phyloP scores from a whole-genome alignment of 2,113 vertebrate genomes.

The Amphiprion percula region DNA sequence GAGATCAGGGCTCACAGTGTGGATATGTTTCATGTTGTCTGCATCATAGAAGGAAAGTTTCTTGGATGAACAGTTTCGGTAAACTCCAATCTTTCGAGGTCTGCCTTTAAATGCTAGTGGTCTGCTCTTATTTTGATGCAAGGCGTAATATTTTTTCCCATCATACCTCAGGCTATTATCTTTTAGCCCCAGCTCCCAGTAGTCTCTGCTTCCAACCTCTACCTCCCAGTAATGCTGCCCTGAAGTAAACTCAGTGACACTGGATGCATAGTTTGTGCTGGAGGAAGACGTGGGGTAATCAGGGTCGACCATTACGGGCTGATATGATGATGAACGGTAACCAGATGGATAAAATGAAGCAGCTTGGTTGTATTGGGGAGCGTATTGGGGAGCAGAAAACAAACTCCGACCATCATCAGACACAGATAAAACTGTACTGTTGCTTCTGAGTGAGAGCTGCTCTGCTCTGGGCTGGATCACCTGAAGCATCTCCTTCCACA shows the following conservation, averaged over 20 bases:
- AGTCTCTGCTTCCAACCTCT: slow-evolving; percentile 57
- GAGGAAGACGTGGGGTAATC: too few species aligned
- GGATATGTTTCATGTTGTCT: slow-evolving; percentile 58
- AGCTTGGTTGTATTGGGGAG: background rate
- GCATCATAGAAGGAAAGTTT: slow-evolving; percentile 68
- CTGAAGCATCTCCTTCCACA: slow-evolving; percentile 78
- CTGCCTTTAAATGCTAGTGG: background rate
- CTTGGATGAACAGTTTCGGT: slow-evolving; percentile 52
- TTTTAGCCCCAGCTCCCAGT: slow-evolving; percentile 62
- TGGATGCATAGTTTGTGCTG: background rate
- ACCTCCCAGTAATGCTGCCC: slow-evolving; percentile 71
- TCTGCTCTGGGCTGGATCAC: slow-evolving; percentile 52
- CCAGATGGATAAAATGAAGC: too few species aligned
- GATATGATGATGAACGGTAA: too few species aligned
- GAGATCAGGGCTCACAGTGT: background rate
- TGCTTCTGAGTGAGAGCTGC: slow-evolving; percentile 15
- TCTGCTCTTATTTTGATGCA: background rate
- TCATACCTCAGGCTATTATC: slow-evolving; percentile 32
- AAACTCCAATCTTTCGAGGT: slow-evolving; percentile 60
- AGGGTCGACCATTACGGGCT: too few species aligned
- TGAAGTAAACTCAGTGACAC: slow-evolving; percentile 33
- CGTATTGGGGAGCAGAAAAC: background rate
- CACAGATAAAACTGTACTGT: slow-evolving; percentile 19
- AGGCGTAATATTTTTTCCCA: background rate
- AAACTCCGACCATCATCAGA: slow-evolving; percentile 56